Evolutionary conservation across 2,797 vertebrate species (phyloP).

Genomic region (Adrianichthys oophorus): DNA sequence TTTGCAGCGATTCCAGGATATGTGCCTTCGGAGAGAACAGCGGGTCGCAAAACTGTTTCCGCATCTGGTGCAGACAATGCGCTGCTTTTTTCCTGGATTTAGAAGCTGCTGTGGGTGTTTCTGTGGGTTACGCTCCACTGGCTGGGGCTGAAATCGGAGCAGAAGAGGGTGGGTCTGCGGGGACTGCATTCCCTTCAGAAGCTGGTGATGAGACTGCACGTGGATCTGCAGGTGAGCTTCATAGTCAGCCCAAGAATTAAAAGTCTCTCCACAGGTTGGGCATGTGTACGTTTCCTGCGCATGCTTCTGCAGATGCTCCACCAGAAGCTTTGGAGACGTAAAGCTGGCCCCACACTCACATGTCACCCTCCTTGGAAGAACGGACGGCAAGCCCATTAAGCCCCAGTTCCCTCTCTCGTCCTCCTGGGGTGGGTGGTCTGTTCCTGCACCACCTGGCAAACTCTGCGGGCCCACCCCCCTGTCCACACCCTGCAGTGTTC

Average conservation of each 20-base stretch:
- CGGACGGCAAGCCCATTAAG: constrained; percentile 81
- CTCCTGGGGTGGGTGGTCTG: constrained; percentile 40
- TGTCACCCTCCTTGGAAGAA: constrained; percentile 80
- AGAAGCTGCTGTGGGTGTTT: constrained; percentile 27
- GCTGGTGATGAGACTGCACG: constrained; percentile 66
- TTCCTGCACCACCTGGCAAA: constrained; percentile 22
- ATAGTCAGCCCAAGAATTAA: constrained; percentile 80
- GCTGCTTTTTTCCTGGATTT: constrained; percentile 43
- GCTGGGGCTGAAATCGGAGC: constrained; percentile 58
- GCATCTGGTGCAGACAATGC: constrained; percentile 66
- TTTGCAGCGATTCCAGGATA: constrained; percentile 75
- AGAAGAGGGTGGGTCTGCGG: constrained; percentile 62
- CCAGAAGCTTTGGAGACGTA: constrained; percentile 77
- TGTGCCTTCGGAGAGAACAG: constrained; percentile 75
- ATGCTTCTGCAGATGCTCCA: constrained; percentile 82
- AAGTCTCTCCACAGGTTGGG: constrained; percentile 79
- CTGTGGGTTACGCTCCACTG: constrained; percentile 35
- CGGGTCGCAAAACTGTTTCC: constrained; percentile 73
- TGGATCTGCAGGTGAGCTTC: constrained; percentile 81
- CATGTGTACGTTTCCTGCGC: constrained; percentile 81
- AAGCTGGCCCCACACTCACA: constrained; percentile 81
- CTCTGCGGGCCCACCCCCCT: constrained; percentile 19
- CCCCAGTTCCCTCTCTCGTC: constrained; percentile 71
- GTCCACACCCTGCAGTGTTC: constrained; percentile 19
- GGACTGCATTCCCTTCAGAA: constrained; percentile 56